Evolutionary conservation across 1,140 invertebrate genomes (phyloP).

Genomic region (Babylonia areolata): DNA sequence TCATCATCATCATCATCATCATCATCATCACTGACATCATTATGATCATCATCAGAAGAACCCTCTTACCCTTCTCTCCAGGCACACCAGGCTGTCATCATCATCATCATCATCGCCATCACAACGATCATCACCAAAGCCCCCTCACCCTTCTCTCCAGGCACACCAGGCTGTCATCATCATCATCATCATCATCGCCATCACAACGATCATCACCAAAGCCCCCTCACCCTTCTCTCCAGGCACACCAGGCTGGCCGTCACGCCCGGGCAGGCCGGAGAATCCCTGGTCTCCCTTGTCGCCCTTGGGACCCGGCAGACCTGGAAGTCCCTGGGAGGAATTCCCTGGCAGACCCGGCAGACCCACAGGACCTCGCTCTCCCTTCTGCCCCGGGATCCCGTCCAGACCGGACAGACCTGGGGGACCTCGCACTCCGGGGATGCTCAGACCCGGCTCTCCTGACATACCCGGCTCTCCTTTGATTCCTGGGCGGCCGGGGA

Average conservation of each 20-base stretch:
- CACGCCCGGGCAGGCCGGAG: slow-evolving; percentile 56
- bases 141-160: too few species aligned
- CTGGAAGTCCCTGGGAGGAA: slow-evolving; percentile 53
- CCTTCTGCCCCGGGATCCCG: slow-evolving; percentile 60
- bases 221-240: slow-evolving; percentile 60
- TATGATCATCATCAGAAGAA: too few species aligned
- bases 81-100: too few species aligned
- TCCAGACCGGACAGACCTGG: slow-evolving; percentile 61
- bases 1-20: too few species aligned
- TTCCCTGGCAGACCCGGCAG: slow-evolving; percentile 62
- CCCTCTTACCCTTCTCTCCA: too few species aligned
- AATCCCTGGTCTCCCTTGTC: slow-evolving; percentile 60
- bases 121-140: too few species aligned
- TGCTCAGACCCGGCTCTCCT: slow-evolving; percentile 56
- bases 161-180: too few species aligned
- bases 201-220: too few species aligned
- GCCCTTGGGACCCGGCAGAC: slow-evolving; percentile 55
- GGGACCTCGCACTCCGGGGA: slow-evolving; percentile 56
- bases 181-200: too few species aligned
- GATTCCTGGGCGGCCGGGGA: slow-evolving; percentile 59
- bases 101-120: too few species aligned
- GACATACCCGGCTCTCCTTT: slow-evolving; percentile 59
- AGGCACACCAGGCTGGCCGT: slow-evolving; percentile 60
- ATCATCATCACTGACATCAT: too few species aligned
- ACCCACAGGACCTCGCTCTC: slow-evolving; percentile 59